Evolutionary conservation across 1,140 invertebrate species (phyloP).

Genomic region (Diachasmimorpha longicaudata): DNA sequence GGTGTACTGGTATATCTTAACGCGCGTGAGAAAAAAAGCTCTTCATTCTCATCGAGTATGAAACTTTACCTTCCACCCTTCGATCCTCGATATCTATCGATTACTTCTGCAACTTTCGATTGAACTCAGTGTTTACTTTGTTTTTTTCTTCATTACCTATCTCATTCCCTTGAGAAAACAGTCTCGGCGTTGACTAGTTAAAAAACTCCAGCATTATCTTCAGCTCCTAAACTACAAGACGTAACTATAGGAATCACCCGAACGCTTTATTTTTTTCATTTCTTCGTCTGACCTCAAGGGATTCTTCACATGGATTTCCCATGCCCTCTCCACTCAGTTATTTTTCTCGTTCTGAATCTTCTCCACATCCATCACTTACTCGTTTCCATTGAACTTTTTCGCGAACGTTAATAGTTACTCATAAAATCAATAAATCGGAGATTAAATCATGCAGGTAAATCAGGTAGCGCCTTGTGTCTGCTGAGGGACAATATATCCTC

Average conservation of each 20-base stretch:
- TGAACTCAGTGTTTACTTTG: neutral
- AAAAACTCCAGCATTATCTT: neutral
- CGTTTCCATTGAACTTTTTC: neutral
- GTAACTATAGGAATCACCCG: neutral
- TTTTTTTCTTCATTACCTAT: neutral
- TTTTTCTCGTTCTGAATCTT: neutral
- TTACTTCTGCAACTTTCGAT: neutral
- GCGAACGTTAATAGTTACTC: neutral
- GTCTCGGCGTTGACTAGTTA: neutral
- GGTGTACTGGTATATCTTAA: conserved; percentile 47
- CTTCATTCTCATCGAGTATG: neutral
- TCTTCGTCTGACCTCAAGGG: neutral
- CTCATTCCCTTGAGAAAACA: neutral
- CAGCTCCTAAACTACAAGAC: neutral
- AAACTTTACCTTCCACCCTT: neutral
- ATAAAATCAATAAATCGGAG: neutral
- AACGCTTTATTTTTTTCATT: neutral
- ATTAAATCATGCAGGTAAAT: neutral
- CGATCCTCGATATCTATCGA: neutral
- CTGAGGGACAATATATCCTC: neutral
- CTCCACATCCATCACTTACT: neutral
- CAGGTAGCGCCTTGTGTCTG: neutral
- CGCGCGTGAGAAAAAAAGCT: conserved; percentile 39
- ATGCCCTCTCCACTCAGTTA: neutral
- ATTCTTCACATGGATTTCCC: neutral